Evolutionary conservation across 2,113 vertebrate genomes (phyloP).

Genomic region (Cyphomyrus discorhynchus): DNA sequence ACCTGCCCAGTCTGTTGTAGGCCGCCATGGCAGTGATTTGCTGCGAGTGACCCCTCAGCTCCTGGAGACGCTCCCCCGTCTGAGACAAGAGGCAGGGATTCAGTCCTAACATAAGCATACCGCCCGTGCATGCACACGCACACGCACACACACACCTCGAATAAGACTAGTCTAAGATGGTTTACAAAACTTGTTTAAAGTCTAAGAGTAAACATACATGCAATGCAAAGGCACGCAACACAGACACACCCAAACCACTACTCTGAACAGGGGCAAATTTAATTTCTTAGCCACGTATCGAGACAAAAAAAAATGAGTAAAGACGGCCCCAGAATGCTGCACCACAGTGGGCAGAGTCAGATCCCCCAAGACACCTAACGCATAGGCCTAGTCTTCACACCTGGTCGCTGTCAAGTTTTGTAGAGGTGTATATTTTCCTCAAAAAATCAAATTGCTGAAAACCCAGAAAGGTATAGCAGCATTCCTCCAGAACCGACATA

Average conservation of each 20-base stretch:
- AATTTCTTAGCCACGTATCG: not conserved
- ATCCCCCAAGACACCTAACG: not conserved
- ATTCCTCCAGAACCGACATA: not conserved
- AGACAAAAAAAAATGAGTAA: not conserved
- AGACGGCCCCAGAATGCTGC: not conserved
- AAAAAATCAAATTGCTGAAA: not conserved
- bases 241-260: not conserved
- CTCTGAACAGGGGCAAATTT: not conserved
- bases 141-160: not conserved
- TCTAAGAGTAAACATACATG: not conserved
- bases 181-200: not conserved
- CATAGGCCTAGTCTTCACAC: not conserved
- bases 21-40: constrained; percentile 82
- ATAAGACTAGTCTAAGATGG: not conserved
- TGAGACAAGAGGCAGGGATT: constrained; percentile 43
- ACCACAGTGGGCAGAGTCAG: not conserved
- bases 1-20: constrained; percentile 51
- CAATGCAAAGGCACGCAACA: not conserved
- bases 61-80: constrained; percentile 83
- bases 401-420: not conserved
- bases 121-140: no score
- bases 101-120: not conserved
- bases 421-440: not conserved
- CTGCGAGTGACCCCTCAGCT: constrained; percentile 80
- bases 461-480: not conserved